Conservation (phyloP, 1,140 invertebrate species). For the Drosophila mojavensis region DNA sequence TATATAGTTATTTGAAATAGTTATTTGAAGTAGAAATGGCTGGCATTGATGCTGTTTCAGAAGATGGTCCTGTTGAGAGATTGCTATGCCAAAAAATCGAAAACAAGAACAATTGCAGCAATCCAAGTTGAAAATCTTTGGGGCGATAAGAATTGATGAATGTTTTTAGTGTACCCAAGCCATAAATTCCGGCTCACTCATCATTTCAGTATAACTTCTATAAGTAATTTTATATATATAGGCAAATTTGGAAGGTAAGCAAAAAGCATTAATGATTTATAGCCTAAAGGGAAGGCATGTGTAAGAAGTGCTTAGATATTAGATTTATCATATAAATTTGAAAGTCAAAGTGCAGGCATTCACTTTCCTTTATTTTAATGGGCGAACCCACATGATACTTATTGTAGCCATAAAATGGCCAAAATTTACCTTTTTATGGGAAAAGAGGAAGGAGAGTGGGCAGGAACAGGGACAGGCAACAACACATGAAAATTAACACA, state of each 20-base stretch:
- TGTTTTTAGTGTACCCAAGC: background rate
- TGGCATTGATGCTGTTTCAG: too few relatives aligned
- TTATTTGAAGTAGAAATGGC: too few relatives aligned
- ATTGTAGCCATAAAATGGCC: slow-evolving; percentile 62
- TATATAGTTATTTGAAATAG: too few relatives aligned
- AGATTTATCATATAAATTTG: slow-evolving; percentile 77
- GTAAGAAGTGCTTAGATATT: slow-evolving; percentile 57
- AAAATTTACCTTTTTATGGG: slow-evolving; percentile 66
- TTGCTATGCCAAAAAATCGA: too few relatives aligned
- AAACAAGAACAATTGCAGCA: too few relatives aligned
- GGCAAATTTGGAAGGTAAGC: slow-evolving; percentile 11
- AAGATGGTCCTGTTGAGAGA: too few relatives aligned
- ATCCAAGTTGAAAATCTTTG: too few relatives aligned
- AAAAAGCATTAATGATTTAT: slow-evolving; percentile 25
- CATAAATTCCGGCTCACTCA: background rate
- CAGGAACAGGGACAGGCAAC: slow-evolving; percentile 14
- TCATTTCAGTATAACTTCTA: background rate
- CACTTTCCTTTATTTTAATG: slow-evolving; percentile 36
- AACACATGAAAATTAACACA: slow-evolving; percentile 80
- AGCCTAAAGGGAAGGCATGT: slow-evolving; percentile 5
- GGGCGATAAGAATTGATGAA: background rate
- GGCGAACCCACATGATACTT: slow-evolving; percentile 62
- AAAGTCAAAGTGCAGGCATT: slow-evolving; percentile 54
- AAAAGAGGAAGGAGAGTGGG: background rate
- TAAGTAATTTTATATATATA: background rate